Evolutionary conservation across 2,797 vertebrate genomes (phyloP), one percentile per base, ranked within the genome.

Genomic region (Brachyrhaphis roseni): DNA sequence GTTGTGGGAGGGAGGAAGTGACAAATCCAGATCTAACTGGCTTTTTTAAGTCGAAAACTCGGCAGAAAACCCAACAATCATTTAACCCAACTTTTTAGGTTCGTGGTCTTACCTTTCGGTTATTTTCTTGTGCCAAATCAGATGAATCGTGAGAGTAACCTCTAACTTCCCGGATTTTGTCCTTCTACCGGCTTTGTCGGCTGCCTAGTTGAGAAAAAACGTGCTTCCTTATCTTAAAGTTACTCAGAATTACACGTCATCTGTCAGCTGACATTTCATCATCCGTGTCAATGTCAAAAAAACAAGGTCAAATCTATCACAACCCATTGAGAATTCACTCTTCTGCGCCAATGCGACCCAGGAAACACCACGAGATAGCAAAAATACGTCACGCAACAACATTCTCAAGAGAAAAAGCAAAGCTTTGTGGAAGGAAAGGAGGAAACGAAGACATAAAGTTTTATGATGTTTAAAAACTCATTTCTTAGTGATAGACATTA

Each of bases 261-360:
- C 31, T 23, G 86, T 90, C 93, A 92, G 26, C 10, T 93, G 93
- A 92, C 87, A 31, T 83, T 79, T 82, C 88, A n/a, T 91, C 87
- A 90, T n/a, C 6, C 26, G 0, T 41, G 47, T 43, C 75, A 76
- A 43, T 53, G 59, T 68, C 16, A 5, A 47, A 18, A 1, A 75
- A 55, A 41, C 71, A 74, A 49, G 8, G 47, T 43, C 1, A 82
- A 43, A 39, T 55, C 13, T 47, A 64, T 26, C 28, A 8, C 4
- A 41, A 68, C 3, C 55, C 41, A 47, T 20, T 20, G 45, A 73
- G 13, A 66, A 55, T 66, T 45, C 0, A 13, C 36, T 72, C 70
- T 41, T 18, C 7, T 13, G 1, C 7, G 12, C 26, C 64, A 7
- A 1, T 5, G 12, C 36, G 12, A 5, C 51, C 51, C 39, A 34